Conservation (phyloP, 2,888 invertebrate genomes). For the Lycia hirtaria region DNA sequence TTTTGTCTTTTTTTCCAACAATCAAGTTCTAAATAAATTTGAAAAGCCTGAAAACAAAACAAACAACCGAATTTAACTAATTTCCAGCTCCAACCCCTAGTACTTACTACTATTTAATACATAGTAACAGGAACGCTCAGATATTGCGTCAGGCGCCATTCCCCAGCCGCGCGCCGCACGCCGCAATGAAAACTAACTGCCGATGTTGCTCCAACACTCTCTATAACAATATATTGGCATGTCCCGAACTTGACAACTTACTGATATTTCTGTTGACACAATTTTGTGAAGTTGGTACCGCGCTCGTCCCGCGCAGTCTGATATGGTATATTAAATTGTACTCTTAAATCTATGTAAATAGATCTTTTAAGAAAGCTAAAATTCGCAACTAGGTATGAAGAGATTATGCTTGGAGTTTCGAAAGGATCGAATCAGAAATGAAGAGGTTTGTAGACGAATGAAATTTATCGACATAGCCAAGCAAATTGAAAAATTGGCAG, state of each 20-base stretch:
- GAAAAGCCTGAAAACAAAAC: too few species aligned
- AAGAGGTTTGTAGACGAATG: too few species aligned
- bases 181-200: constrained; percentile 72
- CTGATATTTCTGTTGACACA: constrained; percentile 57
- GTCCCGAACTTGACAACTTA: constrained; percentile 55
- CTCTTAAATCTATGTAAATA: neutral
- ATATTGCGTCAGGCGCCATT: constrained; percentile 57
- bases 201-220: constrained; percentile 62
- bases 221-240: constrained; percentile 76
- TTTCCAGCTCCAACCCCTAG: too few species aligned
- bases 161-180: constrained; percentile 44
- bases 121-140: constrained; percentile 36
- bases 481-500: too few species aligned
- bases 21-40: too few species aligned
- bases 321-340: neutral
- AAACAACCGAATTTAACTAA: too few species aligned
- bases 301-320: neutral
- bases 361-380: neutral
- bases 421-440: too few species aligned
- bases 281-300: constrained; percentile 54
- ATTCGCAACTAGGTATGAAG: too few species aligned
- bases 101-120: too few species aligned
- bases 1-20: too few species aligned
- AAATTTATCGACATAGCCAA: too few species aligned
- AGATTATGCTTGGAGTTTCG: too few species aligned